Evolutionary conservation across 2,797 vertebrate species (phyloP).

Genomic region (Linurgus olivaceus): DNA sequence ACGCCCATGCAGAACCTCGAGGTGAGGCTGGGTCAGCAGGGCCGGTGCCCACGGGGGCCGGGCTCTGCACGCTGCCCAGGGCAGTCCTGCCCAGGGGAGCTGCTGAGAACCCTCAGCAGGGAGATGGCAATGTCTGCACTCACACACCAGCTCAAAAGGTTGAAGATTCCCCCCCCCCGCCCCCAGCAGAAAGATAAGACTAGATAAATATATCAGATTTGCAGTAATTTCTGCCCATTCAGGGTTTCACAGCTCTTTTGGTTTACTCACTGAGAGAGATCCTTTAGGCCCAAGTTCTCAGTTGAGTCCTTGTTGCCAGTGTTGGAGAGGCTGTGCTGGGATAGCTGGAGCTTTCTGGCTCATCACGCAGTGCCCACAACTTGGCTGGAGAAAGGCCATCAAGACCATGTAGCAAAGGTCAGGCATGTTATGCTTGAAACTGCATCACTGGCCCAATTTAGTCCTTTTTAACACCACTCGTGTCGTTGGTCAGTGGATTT

Average conservation of each 20-base stretch:
- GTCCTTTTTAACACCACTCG: background rate
- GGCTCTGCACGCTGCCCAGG: rapidly evolving
- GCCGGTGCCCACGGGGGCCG: background rate
- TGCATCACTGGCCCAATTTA: background rate
- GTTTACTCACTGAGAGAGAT: background rate
- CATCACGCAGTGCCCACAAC: rapidly evolving
- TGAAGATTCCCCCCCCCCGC: rapidly evolving
- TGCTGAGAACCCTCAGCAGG: rapidly evolving
- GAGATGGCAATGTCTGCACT: background rate
- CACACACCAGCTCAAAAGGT: background rate
- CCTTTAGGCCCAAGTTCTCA: background rate
- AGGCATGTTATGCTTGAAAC: background rate
- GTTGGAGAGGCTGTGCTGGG: background rate
- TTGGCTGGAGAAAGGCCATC: background rate
- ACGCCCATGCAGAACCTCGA: rapidly evolving
- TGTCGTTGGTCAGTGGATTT: background rate
- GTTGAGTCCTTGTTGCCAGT: background rate
- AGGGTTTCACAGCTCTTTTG: background rate
- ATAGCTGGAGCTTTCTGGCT: background rate
- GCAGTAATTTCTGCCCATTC: background rate
- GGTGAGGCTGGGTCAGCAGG: background rate
- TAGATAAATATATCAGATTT: background rate
- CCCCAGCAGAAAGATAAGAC: background rate
- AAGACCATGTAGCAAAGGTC: rapidly evolving
- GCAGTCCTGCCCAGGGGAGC: background rate